phyloP scores from a whole-genome alignment of 1,140 invertebrate species.

The Wiebesia pumilae region DNA sequence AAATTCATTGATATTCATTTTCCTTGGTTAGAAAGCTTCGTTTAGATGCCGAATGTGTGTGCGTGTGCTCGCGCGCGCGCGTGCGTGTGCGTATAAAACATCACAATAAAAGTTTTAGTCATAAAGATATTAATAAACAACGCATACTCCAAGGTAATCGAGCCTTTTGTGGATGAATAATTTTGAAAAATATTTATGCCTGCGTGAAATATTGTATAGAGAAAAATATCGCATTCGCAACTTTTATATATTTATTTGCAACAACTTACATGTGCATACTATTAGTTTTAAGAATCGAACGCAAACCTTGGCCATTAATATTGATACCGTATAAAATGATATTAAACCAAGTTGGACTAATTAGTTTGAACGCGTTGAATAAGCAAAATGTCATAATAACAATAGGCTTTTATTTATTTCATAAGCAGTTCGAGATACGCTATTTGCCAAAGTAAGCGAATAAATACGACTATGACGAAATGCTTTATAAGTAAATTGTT shows the following conservation, averaged over 20 bases:
- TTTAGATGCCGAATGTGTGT: not conserved
- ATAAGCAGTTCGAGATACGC: no score
- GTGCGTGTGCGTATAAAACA: not conserved
- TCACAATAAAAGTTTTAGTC: not conserved
- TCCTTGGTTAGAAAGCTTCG: not conserved
- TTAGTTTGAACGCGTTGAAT: not conserved
- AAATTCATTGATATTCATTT: not conserved
- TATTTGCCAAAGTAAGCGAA: no score
- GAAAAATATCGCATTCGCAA: not conserved
- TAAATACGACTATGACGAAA: no score
- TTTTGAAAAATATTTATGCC: not conserved
- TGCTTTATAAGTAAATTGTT: not conserved
- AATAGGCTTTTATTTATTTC: not conserved
- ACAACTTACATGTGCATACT: not conserved
- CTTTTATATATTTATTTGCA: not conserved
- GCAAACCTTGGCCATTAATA: not conserved
- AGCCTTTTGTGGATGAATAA: not conserved
- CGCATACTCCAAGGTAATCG: not conserved
- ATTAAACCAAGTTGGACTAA: not conserved
- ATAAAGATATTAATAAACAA: not conserved
- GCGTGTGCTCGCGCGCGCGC: not conserved
- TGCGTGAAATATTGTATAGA: not conserved
- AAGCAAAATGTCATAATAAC: not conserved
- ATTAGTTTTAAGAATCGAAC: not conserved
- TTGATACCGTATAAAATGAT: no score